Evolutionary conservation across 2,113 vertebrate species (phyloP).

Genomic region (Tamias sibiricus): DNA sequence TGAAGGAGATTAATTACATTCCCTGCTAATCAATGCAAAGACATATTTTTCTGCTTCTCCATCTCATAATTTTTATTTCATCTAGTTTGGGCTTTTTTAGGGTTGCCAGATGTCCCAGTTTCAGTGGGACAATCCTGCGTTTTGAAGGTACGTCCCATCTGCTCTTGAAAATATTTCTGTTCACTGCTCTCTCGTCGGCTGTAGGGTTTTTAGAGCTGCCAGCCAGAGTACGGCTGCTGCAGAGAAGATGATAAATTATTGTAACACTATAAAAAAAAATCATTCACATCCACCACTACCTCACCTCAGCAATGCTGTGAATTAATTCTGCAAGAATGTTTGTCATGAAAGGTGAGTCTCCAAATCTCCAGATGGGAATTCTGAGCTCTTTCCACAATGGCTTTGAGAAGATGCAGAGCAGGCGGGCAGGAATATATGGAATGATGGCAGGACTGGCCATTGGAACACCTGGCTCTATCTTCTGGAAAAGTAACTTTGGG

Average conservation of each 20-base stretch:
- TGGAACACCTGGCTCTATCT: constrained; percentile 13
- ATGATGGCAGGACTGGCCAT: neutral
- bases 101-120: constrained; percentile 88
- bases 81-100: constrained; percentile 85
- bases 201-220: constrained; percentile 84
- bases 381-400: neutral
- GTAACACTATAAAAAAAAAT: constrained; percentile 83
- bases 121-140: constrained; percentile 86
- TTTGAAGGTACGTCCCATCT: constrained; percentile 88
- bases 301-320: constrained; percentile 75
- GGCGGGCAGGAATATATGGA: neutral
- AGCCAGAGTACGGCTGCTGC: constrained; percentile 82
- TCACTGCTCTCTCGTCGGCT: constrained; percentile 85
- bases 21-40: constrained; percentile 87
- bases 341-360: constrained; percentile 79
- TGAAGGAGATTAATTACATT: constrained; percentile 87
- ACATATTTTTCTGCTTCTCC: constrained; percentile 87
- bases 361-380: constrained; percentile 65
- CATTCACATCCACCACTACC: constrained; percentile 59
- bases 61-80: constrained; percentile 89
- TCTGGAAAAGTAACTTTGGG: neutral
- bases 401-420: neutral
- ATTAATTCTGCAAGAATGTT: constrained; percentile 78
- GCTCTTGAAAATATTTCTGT: constrained; percentile 88
- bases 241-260: constrained; percentile 85